phyloP scores from a whole-genome alignment of 2,888 invertebrate genomes.

The Sthenelais limicola region DNA sequence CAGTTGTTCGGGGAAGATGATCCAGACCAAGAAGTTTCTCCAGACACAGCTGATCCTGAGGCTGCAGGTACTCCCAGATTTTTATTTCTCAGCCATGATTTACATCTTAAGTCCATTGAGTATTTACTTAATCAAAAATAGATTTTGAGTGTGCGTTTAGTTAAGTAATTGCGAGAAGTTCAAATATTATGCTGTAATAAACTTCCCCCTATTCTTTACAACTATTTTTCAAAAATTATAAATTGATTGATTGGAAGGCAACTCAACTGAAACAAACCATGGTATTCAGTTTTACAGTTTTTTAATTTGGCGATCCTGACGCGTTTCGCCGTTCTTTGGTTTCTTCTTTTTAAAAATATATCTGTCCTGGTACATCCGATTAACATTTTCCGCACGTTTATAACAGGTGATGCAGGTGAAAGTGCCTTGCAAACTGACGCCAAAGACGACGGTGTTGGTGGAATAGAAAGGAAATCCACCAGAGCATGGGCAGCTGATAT shows the following conservation, averaged over 20 bases:
- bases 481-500: constrained; percentile 89
- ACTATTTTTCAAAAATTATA: too few relatives aligned
- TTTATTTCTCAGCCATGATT: too few relatives aligned
- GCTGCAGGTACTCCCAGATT: constrained; percentile 79
- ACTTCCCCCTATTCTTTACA: too few relatives aligned
- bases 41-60: constrained; percentile 96
- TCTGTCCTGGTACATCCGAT: neutral
- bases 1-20: constrained; percentile 96
- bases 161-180: neutral
- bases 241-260: too few relatives aligned
- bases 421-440: constrained; percentile 71
- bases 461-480: constrained; percentile 77
- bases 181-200: too few relatives aligned
- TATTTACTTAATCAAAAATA: too few relatives aligned
- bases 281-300: too few relatives aligned
- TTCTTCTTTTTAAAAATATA: neutral
- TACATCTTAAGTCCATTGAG: too few relatives aligned
- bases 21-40: constrained; percentile 97
- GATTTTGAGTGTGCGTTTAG: too few relatives aligned
- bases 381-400: neutral
- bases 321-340: too few relatives aligned
- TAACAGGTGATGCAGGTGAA: constrained; percentile 75
- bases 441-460: constrained; percentile 68
- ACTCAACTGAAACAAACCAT: too few relatives aligned
- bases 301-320: too few relatives aligned